A percentile compares a stretch with the other conserved stretches of the same genome.
These are phyloP conservation scores for Heptranchias perlo DNA, from an alignment of 2,113 vertebrate genomes.

Conservation along the genomic window DNA sequence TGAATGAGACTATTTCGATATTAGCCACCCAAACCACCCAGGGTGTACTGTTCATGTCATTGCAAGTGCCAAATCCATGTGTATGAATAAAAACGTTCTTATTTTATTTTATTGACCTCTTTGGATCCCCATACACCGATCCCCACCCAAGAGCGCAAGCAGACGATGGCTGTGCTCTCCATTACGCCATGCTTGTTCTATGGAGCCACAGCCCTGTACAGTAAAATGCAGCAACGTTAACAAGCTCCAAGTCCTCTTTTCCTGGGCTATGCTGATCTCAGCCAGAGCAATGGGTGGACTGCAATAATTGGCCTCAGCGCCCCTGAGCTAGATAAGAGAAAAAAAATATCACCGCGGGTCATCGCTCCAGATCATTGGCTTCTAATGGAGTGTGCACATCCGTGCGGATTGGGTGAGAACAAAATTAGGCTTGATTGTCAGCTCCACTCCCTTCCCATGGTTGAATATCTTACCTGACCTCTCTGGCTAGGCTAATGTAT, in stretches of 20 bases:
- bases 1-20: not conserved
- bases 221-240: not conserved
- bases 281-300: not conserved
- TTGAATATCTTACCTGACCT: not conserved
- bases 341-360: too few relatives aligned
- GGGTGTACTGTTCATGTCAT: not conserved
- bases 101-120: not conserved
- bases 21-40: not conserved
- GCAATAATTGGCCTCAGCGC: too few relatives aligned
- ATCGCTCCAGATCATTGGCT: too few relatives aligned
- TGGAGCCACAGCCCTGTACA: not conserved
- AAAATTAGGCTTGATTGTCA: not conserved
- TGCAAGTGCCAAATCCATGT: not conserved
- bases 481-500: not conserved
- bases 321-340: too few relatives aligned
- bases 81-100: not conserved
- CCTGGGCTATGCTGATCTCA: not conserved
- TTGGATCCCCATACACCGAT: not conserved
- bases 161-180: not conserved
- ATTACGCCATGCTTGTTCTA: not conserved
- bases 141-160: not conserved
- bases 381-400: too few relatives aligned
- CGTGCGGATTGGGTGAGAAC: too few relatives aligned
- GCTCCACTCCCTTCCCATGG: not conserved
- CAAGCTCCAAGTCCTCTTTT: not conserved